Conservation (phyloP, 2,888 invertebrate species). For the Chrysomela aeneicollis region DNA sequence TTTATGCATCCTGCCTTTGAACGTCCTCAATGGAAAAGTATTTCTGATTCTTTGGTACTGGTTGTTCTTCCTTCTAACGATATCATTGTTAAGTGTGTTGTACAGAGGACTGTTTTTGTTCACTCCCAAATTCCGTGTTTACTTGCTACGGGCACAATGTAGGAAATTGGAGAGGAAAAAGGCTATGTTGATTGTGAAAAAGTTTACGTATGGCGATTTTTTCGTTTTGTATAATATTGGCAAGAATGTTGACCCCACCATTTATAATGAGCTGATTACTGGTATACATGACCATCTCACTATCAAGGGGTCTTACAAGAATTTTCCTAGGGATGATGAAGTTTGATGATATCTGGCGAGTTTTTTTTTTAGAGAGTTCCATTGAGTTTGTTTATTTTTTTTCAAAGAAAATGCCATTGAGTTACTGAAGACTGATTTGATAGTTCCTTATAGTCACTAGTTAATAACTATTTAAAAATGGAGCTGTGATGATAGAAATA, state of each 20-base stretch:
- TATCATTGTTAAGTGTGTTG: constrained; percentile 70
- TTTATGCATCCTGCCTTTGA: constrained; percentile 78
- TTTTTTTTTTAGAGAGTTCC: neutral
- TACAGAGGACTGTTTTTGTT: constrained; percentile 70
- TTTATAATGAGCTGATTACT: constrained; percentile 70
- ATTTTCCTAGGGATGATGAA: constrained; percentile 28
- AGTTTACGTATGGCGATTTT: constrained; percentile 76
- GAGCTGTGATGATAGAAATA: neutral
- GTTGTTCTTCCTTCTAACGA: constrained; percentile 70
- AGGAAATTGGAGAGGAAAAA: constrained; percentile 65
- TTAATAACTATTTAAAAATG: neutral
- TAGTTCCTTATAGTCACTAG: neutral
- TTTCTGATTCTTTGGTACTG: constrained; percentile 80
- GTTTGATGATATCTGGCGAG: neutral
- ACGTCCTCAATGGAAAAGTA: constrained; percentile 82
- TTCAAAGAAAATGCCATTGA: neutral
- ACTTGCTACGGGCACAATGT: constrained; percentile 70
- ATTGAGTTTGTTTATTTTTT: constrained; percentile 9
- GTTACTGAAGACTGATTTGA: neutral
- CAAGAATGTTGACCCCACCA: constrained; percentile 76
- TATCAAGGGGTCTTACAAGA: constrained; percentile 30
- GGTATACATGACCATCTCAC: constrained; percentile 43
- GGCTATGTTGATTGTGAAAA: constrained; percentile 62
- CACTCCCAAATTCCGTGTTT: constrained; percentile 67
- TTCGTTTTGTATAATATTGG: constrained; percentile 79